phyloP scores from a whole-genome alignment of 2,888 invertebrate species.

The Agonopterix alstromeriana region DNA sequence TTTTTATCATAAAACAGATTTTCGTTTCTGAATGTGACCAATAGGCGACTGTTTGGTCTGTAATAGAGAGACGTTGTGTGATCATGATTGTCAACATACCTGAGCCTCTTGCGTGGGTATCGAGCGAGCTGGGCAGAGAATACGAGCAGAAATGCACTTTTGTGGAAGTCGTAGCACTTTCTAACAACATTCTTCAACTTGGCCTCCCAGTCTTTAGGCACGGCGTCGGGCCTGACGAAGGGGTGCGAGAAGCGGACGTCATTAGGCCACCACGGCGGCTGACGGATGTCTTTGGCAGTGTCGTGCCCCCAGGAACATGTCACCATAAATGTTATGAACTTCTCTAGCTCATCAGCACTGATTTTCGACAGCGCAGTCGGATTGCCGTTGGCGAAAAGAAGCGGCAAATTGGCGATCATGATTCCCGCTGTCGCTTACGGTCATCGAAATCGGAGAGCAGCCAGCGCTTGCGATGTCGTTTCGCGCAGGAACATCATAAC shows the following conservation, averaged over 20 bases:
- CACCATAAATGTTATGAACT: slow-evolving; percentile 85
- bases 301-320: slow-evolving; percentile 84
- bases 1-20: slow-evolving; percentile 77
- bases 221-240: slow-evolving; percentile 68
- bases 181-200: slow-evolving; percentile 80
- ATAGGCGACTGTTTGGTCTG: slow-evolving; percentile 78
- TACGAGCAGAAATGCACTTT: slow-evolving; percentile 81
- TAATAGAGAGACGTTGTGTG: slow-evolving; percentile 84
- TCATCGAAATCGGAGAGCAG: slow-evolving; percentile 58
- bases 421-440: slow-evolving; percentile 56
- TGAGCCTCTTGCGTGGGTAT: slow-evolving; percentile 78
- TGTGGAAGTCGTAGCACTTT: slow-evolving; percentile 83
- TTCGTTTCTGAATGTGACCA: slow-evolving; percentile 86
- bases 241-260: slow-evolving; percentile 81
- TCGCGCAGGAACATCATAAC: slow-evolving; percentile 45
- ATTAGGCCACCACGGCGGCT: slow-evolving; percentile 84
- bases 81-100: slow-evolving; percentile 84
- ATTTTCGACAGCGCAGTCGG: slow-evolving; percentile 81
- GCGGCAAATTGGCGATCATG: slow-evolving; percentile 85
- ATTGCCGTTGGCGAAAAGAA: slow-evolving; percentile 83
- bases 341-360: slow-evolving; percentile 79
- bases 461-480: slow-evolving; percentile 59
- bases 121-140: slow-evolving; percentile 83
- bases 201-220: slow-evolving; percentile 75
- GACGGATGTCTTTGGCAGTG: slow-evolving; percentile 71